phyloP scores from a whole-genome alignment of 2,888 invertebrate genomes.

The Pandemis corylana region DNA sequence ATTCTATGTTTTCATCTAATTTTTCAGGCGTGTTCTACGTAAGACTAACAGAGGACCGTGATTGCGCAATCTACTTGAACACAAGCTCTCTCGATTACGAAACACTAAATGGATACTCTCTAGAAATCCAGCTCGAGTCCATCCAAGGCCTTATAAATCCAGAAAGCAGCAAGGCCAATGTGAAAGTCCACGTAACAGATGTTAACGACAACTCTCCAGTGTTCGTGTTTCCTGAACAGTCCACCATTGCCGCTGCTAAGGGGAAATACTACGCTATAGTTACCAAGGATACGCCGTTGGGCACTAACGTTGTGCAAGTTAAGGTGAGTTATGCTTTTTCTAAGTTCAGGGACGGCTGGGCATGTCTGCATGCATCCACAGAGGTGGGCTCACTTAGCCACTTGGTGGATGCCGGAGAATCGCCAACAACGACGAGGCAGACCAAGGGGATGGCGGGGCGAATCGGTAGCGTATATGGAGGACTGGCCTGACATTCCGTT shows the following conservation, averaged over 20 bases:
- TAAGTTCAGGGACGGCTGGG: too few relatives aligned
- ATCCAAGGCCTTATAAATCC: slow-evolving; percentile 92
- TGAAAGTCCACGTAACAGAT: slow-evolving; percentile 93
- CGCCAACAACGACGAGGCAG: too few relatives aligned
- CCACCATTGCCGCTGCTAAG: slow-evolving; percentile 82
- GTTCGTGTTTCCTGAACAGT: slow-evolving; percentile 89
- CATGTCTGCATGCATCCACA: too few relatives aligned
- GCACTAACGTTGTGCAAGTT: slow-evolving; percentile 91
- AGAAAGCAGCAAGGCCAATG: slow-evolving; percentile 88
- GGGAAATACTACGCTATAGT: slow-evolving; percentile 93
- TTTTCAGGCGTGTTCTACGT: slow-evolving; percentile 88
- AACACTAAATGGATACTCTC: slow-evolving; percentile 87
- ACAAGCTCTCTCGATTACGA: slow-evolving; percentile 92
- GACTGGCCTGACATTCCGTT: too few relatives aligned
- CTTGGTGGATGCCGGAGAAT: too few relatives aligned
- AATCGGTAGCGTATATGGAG: too few relatives aligned
- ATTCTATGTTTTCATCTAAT: too few relatives aligned
- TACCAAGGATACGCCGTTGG: slow-evolving; percentile 89
- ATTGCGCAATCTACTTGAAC: slow-evolving; percentile 92
- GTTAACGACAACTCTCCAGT: slow-evolving; percentile 95
- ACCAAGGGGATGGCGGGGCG: too few relatives aligned
- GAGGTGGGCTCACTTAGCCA: too few relatives aligned
- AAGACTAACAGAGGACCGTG: slow-evolving; percentile 90
- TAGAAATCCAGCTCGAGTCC: slow-evolving; percentile 92
- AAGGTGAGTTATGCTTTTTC: slow-evolving; percentile 76